These are phyloP conservation scores for Toxotes jaculatrix DNA, from an alignment of 2,113 vertebrate genomes.

Conservation along the genomic window DNA sequence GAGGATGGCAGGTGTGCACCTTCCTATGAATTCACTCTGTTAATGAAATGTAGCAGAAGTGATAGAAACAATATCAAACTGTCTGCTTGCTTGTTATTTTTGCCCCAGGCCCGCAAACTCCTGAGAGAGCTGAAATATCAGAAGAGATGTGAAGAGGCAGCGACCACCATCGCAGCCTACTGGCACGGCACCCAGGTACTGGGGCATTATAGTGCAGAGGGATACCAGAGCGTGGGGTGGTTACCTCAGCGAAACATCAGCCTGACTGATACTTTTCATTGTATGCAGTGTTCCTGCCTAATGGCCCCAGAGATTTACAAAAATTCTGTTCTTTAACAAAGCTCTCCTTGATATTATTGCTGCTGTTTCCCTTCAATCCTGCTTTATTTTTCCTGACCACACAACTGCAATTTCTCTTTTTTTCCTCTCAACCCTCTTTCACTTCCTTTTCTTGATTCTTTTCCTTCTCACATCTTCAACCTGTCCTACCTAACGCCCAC, in stretches of 20 bases:
- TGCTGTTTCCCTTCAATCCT: conserved; percentile 47
- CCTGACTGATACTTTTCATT: conserved; percentile 24
- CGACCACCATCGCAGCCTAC: conserved; percentile 92
- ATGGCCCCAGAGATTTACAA: conserved; percentile 27
- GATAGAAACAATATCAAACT: not conserved
- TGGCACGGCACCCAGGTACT: conserved; percentile 97
- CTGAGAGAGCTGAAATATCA: conserved; percentile 94
- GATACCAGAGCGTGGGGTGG: conserved; percentile 10
- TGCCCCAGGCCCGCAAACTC: conserved; percentile 89
- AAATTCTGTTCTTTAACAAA: conserved; percentile 37
- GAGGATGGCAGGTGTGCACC: conserved; percentile 95
- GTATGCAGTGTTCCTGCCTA: conserved; percentile 26
- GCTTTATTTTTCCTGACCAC: conserved; percentile 65
- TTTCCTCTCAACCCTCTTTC: conserved; percentile 14
- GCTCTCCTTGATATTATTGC: conserved; percentile 42
- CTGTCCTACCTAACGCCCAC: conserved; percentile 79
- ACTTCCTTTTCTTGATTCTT: conserved; percentile 42
- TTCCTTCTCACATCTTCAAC: conserved; percentile 55
- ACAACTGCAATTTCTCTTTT: conserved; percentile 46
- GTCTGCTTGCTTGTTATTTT: not conserved
- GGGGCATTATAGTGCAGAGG: conserved; percentile 6
- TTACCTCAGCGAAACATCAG: not conserved
- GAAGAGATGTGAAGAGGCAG: conserved; percentile 94
- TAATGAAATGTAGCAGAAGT: not conserved
- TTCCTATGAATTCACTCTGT: not conserved